A percentile compares a stretch with the other conserved stretches of the same genome.
These are phyloP conservation scores for Ambastaia sidthimunki DNA, from an alignment of 2,797 vertebrate species.

Conservation along the genomic window DNA sequence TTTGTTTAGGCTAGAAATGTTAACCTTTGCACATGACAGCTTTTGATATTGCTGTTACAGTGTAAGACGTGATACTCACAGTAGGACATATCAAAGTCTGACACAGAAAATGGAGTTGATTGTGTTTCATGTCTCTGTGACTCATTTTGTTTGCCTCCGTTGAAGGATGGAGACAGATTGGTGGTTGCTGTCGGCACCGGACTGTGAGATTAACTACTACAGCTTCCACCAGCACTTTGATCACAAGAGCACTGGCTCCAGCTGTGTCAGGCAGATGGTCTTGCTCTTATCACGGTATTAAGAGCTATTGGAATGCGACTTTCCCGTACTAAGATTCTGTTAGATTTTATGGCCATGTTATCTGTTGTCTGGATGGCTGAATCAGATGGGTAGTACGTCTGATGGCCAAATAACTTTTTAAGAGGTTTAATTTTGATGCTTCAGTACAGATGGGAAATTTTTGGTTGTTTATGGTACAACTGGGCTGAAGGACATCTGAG, in stretches of 20 bases:
- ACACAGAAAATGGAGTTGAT: neutral
- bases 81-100: neutral
- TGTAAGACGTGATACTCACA: neutral
- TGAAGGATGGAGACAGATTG: neutral
- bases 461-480: too few species aligned
- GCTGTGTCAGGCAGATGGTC: neutral
- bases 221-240: neutral
- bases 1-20: neutral
- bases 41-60: neutral
- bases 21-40: slow-evolving; percentile 11
- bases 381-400: neutral
- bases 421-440: too few species aligned
- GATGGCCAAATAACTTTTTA: neutral
- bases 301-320: neutral
- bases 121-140: neutral
- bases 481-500: too few species aligned
- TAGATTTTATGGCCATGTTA: neutral
- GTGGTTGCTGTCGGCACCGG: slow-evolving; percentile 1
- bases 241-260: neutral
- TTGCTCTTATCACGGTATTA: neutral
- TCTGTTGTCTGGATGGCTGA: neutral
- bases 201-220: slow-evolving; percentile 21
- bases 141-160: neutral
- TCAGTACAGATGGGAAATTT: too few species aligned
- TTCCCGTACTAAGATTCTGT: too few species aligned